phyloP scores from a whole-genome alignment of 2,888 invertebrate genomes.

The Eumerus sabulonum region DNA sequence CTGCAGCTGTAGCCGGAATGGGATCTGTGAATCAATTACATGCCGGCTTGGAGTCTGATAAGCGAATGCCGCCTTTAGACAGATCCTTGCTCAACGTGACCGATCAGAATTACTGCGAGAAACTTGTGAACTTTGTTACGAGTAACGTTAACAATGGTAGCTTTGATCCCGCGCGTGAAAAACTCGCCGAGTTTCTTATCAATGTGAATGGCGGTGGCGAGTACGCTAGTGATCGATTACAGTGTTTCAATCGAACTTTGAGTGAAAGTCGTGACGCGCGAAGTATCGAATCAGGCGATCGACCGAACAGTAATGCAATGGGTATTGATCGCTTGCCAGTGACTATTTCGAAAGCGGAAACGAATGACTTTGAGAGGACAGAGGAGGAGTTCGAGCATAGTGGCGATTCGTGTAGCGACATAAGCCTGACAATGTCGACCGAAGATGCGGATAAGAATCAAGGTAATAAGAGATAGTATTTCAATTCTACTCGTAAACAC shows the following conservation, averaged over 20 bases:
- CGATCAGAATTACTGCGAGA: conserved; percentile 70
- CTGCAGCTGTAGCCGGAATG: conserved; percentile 20
- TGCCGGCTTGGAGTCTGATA: conserved; percentile 29
- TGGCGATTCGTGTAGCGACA: conserved; percentile 78
- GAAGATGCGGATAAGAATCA: conserved; percentile 76
- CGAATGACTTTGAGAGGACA: conserved; percentile 54
- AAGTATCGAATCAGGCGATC: conserved; percentile 43
- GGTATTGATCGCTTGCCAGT: conserved; percentile 44
- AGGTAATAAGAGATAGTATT: conserved; percentile 71
- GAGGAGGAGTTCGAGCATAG: conserved; percentile 78
- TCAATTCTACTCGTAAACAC: neutral
- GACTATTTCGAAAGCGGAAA: conserved; percentile 55
- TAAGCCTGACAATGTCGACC: conserved; percentile 78
- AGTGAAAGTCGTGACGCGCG: conserved; percentile 49
- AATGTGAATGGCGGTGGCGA: conserved; percentile 52
- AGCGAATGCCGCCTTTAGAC: conserved; percentile 37
- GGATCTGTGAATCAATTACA: conserved; percentile 21
- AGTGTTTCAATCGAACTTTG: conserved; percentile 60
- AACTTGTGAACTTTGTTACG: conserved; percentile 68
- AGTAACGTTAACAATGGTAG: conserved; percentile 71
- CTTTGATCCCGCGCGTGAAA: conserved; percentile 67
- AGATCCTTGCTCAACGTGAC: conserved; percentile 69
- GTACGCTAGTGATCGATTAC: conserved; percentile 53
- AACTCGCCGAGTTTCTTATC: conserved; percentile 69
- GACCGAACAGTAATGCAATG: conserved; percentile 46